A percentile compares a stretch with the other conserved stretches of the same genome.
Conservation (phyloP, 1,140 invertebrate genomes). For the Colletes latitarsis region DNA sequence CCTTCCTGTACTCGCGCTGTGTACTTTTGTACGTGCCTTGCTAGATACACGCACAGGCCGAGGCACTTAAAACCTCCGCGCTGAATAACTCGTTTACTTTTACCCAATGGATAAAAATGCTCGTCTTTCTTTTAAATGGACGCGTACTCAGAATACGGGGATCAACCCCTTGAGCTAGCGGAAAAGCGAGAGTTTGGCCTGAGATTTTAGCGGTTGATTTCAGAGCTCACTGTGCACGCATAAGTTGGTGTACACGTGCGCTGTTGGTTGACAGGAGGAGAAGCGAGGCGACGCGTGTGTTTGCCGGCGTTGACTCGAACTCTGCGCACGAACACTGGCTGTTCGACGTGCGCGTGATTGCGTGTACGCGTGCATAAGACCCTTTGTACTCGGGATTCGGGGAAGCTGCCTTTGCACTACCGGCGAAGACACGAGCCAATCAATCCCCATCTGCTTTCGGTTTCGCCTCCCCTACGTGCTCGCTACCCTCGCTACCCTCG, state of each 20-base stretch:
- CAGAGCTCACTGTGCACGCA: too few species aligned
- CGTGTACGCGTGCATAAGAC: constrained; percentile 38
- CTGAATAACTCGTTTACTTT: too few species aligned
- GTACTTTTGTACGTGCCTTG: constrained; percentile 5
- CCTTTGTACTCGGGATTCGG: constrained; percentile 41
- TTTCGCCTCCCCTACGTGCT: constrained; percentile 21
- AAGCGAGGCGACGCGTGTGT: neutral
- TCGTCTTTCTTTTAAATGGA: too few species aligned
- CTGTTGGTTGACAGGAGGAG: neutral
- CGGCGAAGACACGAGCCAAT: constrained; percentile 61
- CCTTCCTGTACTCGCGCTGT: neutral
- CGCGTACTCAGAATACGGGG: too few species aligned
- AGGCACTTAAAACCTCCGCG: too few species aligned
- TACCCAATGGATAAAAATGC: too few species aligned
- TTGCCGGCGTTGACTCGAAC: neutral
- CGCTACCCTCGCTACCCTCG: constrained; percentile 15
- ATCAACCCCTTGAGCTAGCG: too few species aligned
- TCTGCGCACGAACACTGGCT: too few species aligned
- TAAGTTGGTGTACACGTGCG: too few species aligned
- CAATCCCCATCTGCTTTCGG: constrained; percentile 64
- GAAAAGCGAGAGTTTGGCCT: too few species aligned
- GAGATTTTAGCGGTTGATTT: too few species aligned
- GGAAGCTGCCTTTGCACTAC: constrained; percentile 32
- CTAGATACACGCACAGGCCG: neutral
- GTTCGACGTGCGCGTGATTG: constrained; percentile 33